These are phyloP conservation scores for Cephus cinctus DNA, from an alignment of 1,140 invertebrate genomes.

Conservation along the genomic window DNA sequence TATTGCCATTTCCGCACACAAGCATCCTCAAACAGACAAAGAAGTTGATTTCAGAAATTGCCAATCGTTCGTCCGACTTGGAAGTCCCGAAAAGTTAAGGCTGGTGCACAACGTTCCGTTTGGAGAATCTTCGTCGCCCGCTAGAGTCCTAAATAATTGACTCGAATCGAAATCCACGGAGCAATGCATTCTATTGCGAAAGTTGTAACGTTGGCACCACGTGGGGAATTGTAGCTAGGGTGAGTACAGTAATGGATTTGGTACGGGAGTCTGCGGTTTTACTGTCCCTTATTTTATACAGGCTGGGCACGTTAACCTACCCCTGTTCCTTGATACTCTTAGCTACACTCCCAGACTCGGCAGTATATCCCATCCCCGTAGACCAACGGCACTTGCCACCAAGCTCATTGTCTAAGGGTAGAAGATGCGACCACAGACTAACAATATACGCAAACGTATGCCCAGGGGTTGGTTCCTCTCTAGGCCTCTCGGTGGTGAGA, in stretches of 20 bases:
- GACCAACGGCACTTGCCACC: slow-evolving; percentile 7
- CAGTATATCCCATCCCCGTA: not conserved
- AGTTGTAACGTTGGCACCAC: slow-evolving; percentile 12
- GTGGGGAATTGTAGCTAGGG: slow-evolving; percentile 17
- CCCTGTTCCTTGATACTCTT: slow-evolving; percentile 9
- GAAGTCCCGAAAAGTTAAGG: not conserved
- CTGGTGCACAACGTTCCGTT: not conserved
- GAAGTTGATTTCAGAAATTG: slow-evolving; percentile 10
- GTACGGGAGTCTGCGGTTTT: too few relatives aligned
- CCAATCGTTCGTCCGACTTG: too few relatives aligned
- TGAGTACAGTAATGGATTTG: not conserved
- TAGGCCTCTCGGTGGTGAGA: slow-evolving; percentile 24
- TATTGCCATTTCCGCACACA: slow-evolving; percentile 23
- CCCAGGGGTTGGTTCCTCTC: slow-evolving; percentile 14
- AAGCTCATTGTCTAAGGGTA: slow-evolving; percentile 24
- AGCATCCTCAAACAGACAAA: slow-evolving; percentile 17
- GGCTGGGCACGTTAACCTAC: too few relatives aligned
- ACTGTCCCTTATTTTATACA: too few relatives aligned
- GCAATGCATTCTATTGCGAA: slow-evolving; percentile 4
- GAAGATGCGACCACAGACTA: slow-evolving; percentile 28
- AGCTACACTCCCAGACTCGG: slow-evolving; percentile 7
- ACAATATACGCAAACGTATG: slow-evolving; percentile 34
- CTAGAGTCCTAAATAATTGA: not conserved
- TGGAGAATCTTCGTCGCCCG: not conserved
- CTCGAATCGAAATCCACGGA: too few relatives aligned